These are phyloP conservation scores for Anastrepha ludens DNA, from an alignment of 1,140 invertebrate genomes.

Conservation along the genomic window DNA sequence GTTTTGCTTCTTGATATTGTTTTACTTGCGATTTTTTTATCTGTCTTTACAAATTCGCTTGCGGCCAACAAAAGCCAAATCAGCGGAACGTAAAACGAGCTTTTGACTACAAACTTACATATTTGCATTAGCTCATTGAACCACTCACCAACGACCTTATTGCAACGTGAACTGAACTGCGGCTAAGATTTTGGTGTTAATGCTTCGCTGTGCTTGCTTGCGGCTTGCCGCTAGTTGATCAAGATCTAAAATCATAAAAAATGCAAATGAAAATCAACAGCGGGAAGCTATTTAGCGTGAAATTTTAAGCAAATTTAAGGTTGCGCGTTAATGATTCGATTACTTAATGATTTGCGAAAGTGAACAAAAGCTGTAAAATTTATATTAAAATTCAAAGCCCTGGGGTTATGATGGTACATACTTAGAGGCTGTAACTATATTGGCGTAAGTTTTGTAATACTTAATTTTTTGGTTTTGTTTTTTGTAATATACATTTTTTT, in stretches of 20 bases:
- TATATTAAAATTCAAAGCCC: not conserved
- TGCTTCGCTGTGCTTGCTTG: not conserved
- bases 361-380: not conserved
- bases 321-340: conserved; percentile 29
- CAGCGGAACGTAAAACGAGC: not conserved
- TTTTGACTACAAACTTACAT: not conserved
- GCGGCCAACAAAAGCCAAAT: not conserved
- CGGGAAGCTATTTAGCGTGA: conserved; percentile 1
- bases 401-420: not conserved
- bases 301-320: conserved; percentile 27
- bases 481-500: not conserved
- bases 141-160: not conserved
- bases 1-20: not conserved
- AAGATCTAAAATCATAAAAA: conserved; percentile 2
- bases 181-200: not conserved
- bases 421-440: not conserved
- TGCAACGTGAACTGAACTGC: not conserved
- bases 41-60: not conserved
- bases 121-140: conserved; percentile 28
- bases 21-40: not conserved
- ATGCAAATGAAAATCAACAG: not conserved
- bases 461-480: not conserved
- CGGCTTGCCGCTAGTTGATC: not conserved
- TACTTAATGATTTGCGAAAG: conserved; percentile 14
- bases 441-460: not conserved